Evolutionary conservation across 2,888 invertebrate species (phyloP), one percentile per base, ranked within the genome.

Genomic region (Sphecodes monilicornis): DNA sequence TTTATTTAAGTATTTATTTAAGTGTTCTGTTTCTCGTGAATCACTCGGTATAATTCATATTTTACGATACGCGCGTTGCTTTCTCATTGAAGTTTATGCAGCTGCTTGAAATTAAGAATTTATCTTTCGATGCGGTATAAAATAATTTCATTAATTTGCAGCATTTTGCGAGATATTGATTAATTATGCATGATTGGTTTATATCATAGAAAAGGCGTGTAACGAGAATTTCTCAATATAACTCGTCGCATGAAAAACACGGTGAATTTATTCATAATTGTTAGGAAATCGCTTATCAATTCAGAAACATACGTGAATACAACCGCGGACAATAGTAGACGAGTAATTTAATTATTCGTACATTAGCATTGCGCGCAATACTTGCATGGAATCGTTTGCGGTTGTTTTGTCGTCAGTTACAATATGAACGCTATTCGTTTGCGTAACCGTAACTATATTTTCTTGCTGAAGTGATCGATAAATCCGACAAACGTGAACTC

Each of bases 291-390:
- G 22, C 3, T 41, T 70, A 70, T 74, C 74, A 69, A 29, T n/a
- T 64, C 26, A 75, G 70, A 75, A 75, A 70, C 80, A 41, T 50
- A 39, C n/a, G 78, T 11, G 54, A 22, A 11, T n/a, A 36, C 41
- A 57, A 69, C 26, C 26, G 68, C 18, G 50, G n/a, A 70, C 60
- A 69, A 73, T 73, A 76, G 43, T 50, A 73, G 26, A 69, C 81
- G 50, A 43, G 72, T 74, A 82, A 84, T 84, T 81, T 82, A 84
- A 70, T 69, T 77, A 69, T 43, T 84, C 82, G 77, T 77, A 73
- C 81, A 82, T 84, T 82, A 81, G 82, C 83, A 84, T 82, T 60
- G 73, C 43, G 77, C 74, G 74, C 54, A 13, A 26, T 26, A n/a
- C 26, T 81, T 74, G 70, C 64, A 82, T 60, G 83, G 74, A 77